phyloP scores from a whole-genome alignment of 2,797 vertebrate genomes.

The Cyprinella venusta region DNA sequence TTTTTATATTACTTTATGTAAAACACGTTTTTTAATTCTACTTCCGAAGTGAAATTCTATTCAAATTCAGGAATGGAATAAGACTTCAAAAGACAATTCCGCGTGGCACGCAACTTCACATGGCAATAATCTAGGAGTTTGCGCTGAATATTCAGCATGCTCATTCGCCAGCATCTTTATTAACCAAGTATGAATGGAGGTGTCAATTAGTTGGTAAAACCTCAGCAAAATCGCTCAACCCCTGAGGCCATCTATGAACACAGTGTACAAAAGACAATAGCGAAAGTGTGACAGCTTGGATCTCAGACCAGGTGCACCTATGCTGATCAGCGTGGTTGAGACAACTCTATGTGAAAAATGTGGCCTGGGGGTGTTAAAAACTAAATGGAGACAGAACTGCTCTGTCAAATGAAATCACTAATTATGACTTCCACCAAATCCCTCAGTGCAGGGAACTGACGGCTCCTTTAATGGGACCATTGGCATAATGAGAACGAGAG shows the following conservation, averaged over 20 bases:
- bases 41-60: neutral
- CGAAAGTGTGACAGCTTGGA: conserved; percentile 49
- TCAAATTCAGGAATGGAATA: neutral
- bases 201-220: conserved; percentile 52
- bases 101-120: neutral
- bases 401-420: conserved; percentile 73
- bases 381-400: conserved; percentile 62
- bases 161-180: conserved; percentile 39
- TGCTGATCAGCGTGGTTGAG: conserved; percentile 48
- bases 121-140: conserved; percentile 2
- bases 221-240: conserved; percentile 34
- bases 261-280: conserved; percentile 50
- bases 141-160: neutral
- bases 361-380: conserved; percentile 60
- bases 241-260: conserved; percentile 49
- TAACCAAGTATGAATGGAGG: conserved; percentile 49
- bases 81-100: neutral
- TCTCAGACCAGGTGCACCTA: conserved; percentile 57
- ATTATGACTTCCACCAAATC: conserved; percentile 87
- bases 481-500: conserved; percentile 86
- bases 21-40: neutral
- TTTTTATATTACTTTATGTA: neutral
- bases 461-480: conserved; percentile 86
- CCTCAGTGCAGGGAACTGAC: conserved; percentile 84
- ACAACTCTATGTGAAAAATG: conserved; percentile 55